Evolutionary conservation across 2,113 vertebrate genomes (phyloP), one percentile per base, ranked within the genome.

Genomic region (Nesoenas mayeri): DNA sequence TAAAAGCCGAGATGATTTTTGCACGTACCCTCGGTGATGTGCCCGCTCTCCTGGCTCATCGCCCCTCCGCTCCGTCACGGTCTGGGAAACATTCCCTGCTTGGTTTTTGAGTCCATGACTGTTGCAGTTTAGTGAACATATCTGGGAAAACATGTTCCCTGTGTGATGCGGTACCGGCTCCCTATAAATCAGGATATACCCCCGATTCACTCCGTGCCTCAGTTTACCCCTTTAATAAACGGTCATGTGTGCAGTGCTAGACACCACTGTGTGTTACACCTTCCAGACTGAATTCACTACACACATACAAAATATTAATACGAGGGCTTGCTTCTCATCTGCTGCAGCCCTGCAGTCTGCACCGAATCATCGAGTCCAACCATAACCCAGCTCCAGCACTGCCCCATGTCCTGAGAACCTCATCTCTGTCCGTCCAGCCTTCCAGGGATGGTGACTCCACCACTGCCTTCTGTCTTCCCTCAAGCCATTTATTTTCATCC

Each of bases 1-100:
- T 28, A 26, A 38, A 56, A 40, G 9, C 75, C 48, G 57, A 15
- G 29, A 13, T 11, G 28, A 12, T 36, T 54, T 54, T n/a, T n/a
- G 4, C 72, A 24, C 20, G 80, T 29, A 7, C 11, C 14, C 57
- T 38, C 16, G 53, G 8, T 4, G 64, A 7, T 17, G 48, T 38
- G 28, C 24, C 40, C 62, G 40, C 61, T 56, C 79, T 48, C 48
- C 65, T 24, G 60, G 16, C 74, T 36, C 28, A 31, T 56, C 29
- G 25, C 26, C 10, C 15, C 40, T 13, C 2, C 6, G 56, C 54
- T 36, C 74, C 8, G 0, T 13, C 9, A 0, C 0, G 0, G 40
- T 12, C 22, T 36, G 5, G 51, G n/a, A 12, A 88, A 28, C 2
- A 3, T 79, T 88, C 34, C 65, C 9, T 2, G 0, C 8, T n/a